A percentile compares a stretch with the other conserved stretches of the same genome.
Evolutionary conservation across 2,113 vertebrate genomes (phyloP).

Genomic region (Prochilodus magdalenae): DNA sequence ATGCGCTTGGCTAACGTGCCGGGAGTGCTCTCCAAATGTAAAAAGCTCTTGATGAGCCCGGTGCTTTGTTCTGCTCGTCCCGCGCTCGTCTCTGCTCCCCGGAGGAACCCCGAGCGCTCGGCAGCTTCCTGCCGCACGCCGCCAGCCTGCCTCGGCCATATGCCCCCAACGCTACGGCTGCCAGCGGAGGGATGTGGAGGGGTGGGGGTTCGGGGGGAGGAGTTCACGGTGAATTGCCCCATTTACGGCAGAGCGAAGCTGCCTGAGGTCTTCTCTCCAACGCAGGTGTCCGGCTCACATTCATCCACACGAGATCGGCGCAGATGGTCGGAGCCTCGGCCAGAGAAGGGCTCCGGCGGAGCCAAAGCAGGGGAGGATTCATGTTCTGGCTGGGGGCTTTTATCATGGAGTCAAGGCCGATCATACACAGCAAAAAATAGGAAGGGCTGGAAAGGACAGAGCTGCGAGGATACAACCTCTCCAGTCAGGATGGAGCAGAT

Average conservation of each 20-base stretch:
- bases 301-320: constrained; percentile 63
- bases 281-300: constrained; percentile 70
- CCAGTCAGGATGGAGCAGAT: too few species aligned
- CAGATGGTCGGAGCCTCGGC: constrained; percentile 52
- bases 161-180: constrained; percentile 19
- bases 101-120: constrained; percentile 15
- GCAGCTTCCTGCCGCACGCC: not conserved
- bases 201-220: not conserved
- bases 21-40: constrained; percentile 31
- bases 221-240: constrained; percentile 21
- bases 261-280: constrained; percentile 65
- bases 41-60: constrained; percentile 42
- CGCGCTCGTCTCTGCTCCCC: constrained; percentile 20
- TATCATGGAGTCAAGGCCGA: not conserved
- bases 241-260: constrained; percentile 55
- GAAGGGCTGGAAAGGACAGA: not conserved
- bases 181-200: constrained; percentile 12
- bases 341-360: constrained; percentile 10
- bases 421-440: not conserved
- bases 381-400: constrained; percentile 12
- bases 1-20: constrained; percentile 29
- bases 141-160: constrained; percentile 42
- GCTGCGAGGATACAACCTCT: not conserved
- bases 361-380: constrained; percentile 41
- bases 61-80: constrained; percentile 33